These are phyloP conservation scores for Pycnonotus jocosus DNA, from an alignment of 2,113 vertebrate genomes.

Conservation along the genomic window DNA sequence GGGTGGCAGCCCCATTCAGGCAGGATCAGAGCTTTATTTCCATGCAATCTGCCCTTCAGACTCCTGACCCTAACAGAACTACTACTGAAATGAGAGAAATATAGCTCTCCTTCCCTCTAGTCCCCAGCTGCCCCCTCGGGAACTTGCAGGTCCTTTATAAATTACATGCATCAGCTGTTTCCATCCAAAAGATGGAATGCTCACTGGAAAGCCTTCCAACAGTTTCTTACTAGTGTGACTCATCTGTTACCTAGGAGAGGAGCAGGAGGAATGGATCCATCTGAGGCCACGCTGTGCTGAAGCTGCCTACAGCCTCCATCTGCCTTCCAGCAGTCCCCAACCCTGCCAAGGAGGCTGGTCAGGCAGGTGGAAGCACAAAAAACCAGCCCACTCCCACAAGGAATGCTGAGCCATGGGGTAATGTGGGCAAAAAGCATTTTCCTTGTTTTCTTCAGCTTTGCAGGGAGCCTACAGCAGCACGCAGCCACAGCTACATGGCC, in stretches of 20 bases:
- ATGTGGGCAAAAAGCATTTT: not conserved
- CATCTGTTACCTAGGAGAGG: constrained; percentile 55
- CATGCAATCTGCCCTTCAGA: not conserved
- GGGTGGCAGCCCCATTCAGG: not conserved
- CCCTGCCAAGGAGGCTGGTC: not conserved
- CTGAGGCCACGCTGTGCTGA: not conserved
- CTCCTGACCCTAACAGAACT: not conserved
- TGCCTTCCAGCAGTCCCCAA: not conserved
- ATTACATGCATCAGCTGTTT: not conserved
- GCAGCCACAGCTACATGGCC: not conserved
- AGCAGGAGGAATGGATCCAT: constrained; percentile 4
- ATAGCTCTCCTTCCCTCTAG: not conserved
- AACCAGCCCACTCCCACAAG: not conserved
- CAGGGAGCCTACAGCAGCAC: not conserved
- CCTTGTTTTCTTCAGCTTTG: not conserved
- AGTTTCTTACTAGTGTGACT: not conserved
- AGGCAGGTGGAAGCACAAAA: not conserved
- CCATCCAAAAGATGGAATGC: not conserved
- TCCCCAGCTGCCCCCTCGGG: not conserved
- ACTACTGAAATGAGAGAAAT: not conserved
- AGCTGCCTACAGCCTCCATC: constrained; percentile 48
- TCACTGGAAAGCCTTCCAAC: constrained; percentile 5
- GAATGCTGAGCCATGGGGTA: not conserved
- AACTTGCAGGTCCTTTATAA: not conserved
- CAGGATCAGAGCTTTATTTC: not conserved